Evolutionary conservation across 2,888 invertebrate genomes (phyloP), one percentile per base, ranked within the genome.

Genomic region (Xanthia icteritia): DNA sequence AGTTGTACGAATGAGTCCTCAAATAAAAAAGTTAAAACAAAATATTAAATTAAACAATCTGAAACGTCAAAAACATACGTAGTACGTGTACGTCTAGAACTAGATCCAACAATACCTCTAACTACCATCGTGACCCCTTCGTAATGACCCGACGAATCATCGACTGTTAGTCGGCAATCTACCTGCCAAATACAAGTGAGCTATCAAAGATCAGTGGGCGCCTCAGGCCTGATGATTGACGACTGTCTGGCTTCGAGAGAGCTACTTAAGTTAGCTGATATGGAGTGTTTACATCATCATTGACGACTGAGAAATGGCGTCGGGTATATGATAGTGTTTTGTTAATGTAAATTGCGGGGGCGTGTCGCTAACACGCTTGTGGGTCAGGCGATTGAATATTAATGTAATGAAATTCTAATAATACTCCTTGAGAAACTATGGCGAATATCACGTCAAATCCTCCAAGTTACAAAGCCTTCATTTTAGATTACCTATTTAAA

Each of bases 121-220:
- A 73, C 82, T 42, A 70, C 51, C 68, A 61, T 72, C 86, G 79
- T 80, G 64, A 86, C 84, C 69, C 39, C 71, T 45, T 51, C 56
- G 17, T 85, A 77, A 85, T 74, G 83, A 83, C 61, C 83, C 67
- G 15, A 72, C 58, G 79, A 79, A 67, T 87, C 89, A 88, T 89
- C 90, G 92, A 94, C 93, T 90, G 82, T 61, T 58, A 86, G 92
- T 93, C 93, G 90, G 84, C 81, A 76, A 84, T 86, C 89, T 82
- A 89, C 89, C 92, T 91, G 88, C 94, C 94, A 94, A 95, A 96
- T 94, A 95, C 87, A 92, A 93, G 89, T 91, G 87, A 93, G 92
- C 89, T 93, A 94, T 92, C 92, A 93, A 92, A 92, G 92, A 90
- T 91, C 92, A 90, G 87, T 83, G 81, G 83, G 61, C 84, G 93